These are phyloP conservation scores for Mastomys coucha DNA, from an alignment of 2,113 vertebrate genomes.

Conservation along the genomic window DNA sequence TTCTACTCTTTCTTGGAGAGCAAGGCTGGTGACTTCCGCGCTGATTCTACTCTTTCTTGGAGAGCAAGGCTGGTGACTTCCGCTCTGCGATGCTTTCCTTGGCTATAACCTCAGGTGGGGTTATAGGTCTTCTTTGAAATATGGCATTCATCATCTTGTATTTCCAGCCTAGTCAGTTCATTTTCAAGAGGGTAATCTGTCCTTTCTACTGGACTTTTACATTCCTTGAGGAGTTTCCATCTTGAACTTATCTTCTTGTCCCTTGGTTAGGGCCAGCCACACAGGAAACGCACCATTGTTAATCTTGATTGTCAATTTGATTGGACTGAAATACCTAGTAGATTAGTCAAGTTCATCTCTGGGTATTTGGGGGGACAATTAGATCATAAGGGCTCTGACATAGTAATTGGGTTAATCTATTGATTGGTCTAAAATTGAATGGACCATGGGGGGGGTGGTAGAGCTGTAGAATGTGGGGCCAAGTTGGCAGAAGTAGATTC, in stretches of 20 bases:
- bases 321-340: background rate
- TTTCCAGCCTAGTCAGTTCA: background rate
- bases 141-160: background rate
- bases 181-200: background rate
- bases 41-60: too few species aligned
- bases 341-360: background rate
- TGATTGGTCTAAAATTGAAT: background rate
- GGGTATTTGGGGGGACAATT: background rate
- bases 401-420: background rate
- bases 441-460: background rate
- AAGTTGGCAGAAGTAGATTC: background rate
- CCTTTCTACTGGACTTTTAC: background rate
- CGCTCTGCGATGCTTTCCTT: background rate
- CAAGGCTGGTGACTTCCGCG: background rate
- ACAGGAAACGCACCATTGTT: background rate
- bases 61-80: background rate
- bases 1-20: background rate
- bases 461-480: background rate
- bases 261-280: background rate
- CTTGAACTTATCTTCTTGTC: background rate
- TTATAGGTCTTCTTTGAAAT: background rate
- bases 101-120: background rate
- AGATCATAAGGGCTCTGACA: background rate
- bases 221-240: background rate
- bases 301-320: background rate